phyloP scores from a whole-genome alignment of 2,888 invertebrate genomes.

The Steinernema hermaphroditum region DNA sequence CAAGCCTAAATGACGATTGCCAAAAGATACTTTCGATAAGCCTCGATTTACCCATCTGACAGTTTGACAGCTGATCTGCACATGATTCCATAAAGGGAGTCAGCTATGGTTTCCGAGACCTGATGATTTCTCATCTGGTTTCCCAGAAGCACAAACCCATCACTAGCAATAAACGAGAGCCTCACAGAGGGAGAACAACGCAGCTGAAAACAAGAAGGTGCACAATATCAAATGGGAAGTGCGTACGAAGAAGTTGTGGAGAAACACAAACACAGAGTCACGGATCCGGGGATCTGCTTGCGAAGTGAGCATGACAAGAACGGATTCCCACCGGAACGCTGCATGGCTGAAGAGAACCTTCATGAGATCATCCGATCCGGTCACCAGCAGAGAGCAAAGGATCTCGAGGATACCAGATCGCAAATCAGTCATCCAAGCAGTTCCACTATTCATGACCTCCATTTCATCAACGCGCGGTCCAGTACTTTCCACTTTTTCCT shows the following conservation, averaged over 20 bases:
- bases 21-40: too few relatives aligned
- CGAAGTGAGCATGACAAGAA: conserved; percentile 52
- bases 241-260: conserved; percentile 53
- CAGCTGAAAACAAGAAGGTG: conserved; percentile 40
- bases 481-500: background rate
- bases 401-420: background rate
- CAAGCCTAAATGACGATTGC: conserved; percentile 42
- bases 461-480: background rate
- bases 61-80: conserved; percentile 59
- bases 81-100: conserved; percentile 59
- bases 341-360: conserved; percentile 42
- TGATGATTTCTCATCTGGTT: conserved; percentile 53
- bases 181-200: conserved; percentile 48
- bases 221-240: background rate
- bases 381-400: conserved; percentile 26
- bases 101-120: conserved; percentile 48
- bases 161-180: conserved; percentile 47
- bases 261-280: conserved; percentile 44
- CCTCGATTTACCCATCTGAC: conserved; percentile 49
- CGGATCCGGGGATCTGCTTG: conserved; percentile 46
- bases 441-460: background rate
- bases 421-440: background rate
- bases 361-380: conserved; percentile 34
- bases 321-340: conserved; percentile 45
- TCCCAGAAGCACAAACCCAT: conserved; percentile 60